Evolutionary conservation across 2,797 vertebrate genomes (phyloP).

Genomic region (Bradypodion ventrale): DNA sequence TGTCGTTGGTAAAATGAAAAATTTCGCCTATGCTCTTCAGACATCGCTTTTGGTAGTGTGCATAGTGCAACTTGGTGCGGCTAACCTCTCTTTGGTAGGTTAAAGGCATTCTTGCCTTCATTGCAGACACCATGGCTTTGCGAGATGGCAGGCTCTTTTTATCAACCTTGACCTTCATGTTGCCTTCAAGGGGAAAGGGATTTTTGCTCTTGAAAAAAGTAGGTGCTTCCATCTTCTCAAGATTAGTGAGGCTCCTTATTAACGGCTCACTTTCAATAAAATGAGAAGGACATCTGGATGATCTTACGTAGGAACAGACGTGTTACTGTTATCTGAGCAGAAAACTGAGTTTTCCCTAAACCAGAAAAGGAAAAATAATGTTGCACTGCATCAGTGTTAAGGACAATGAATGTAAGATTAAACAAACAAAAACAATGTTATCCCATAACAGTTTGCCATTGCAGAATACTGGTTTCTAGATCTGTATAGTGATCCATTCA

Average conservation of each 20-base stretch:
- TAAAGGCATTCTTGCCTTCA: constrained; percentile 11
- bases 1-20: constrained; percentile 77
- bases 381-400: neutral
- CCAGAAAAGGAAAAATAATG: neutral
- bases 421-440: neutral
- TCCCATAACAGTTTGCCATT: neutral
- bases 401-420: neutral
- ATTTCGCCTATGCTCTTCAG: constrained; percentile 61
- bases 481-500: neutral
- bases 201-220: constrained; percentile 17
- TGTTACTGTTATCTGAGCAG: neutral
- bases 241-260: neutral
- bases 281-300: neutral
- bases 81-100: neutral
- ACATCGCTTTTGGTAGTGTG: constrained; percentile 57
- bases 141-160: neutral
- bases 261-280: neutral
- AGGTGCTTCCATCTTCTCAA: constrained; percentile 26
- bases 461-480: neutral
- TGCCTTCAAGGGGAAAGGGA: constrained; percentile 15
- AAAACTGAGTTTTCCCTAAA: neutral
- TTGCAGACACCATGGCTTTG: neutral
- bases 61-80: neutral
- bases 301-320: neutral
- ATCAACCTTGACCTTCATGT: constrained; percentile 5